A percentile compares a stretch with the other conserved stretches of the same genome.
Evolutionary conservation across 2,113 vertebrate species (phyloP).

Genomic region (Burhinus bistriatus): DNA sequence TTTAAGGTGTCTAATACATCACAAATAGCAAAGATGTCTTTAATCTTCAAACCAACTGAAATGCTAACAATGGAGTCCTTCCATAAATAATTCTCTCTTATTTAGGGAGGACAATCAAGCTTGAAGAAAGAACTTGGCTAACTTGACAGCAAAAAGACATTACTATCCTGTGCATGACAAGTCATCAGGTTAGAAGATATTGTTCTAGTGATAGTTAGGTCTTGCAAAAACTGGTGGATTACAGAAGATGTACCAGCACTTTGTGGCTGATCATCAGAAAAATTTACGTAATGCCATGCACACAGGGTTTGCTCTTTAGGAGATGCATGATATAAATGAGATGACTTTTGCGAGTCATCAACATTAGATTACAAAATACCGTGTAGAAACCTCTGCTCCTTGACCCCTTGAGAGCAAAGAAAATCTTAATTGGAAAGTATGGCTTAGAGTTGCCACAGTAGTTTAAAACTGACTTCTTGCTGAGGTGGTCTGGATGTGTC

Average conservation of each 20-base stretch:
- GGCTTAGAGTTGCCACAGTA: not conserved
- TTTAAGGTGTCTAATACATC: not conserved
- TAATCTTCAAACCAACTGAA: constrained; percentile 20
- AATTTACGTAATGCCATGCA: not conserved
- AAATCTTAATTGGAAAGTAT: not conserved
- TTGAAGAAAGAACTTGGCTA: constrained; percentile 27
- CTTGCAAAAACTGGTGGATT: not conserved
- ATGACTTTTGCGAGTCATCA: not conserved
- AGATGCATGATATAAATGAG: not conserved
- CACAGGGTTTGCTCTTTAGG: not conserved
- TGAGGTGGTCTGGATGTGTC: not conserved
- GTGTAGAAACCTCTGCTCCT: not conserved
- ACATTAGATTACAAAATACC: not conserved
- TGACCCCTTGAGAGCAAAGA: not conserved
- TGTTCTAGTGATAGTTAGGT: not conserved
- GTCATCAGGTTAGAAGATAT: not conserved
- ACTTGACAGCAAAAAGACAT: constrained; percentile 21
- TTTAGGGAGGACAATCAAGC: constrained; percentile 7
- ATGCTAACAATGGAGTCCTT: not conserved
- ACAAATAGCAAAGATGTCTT: not conserved
- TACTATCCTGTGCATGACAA: not conserved
- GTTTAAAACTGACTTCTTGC: not conserved
- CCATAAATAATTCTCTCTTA: constrained; percentile 54
- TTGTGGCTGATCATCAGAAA: not conserved
- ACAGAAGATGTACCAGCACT: not conserved